Evolutionary conservation across 1,140 invertebrate species (phyloP), one percentile per base, ranked within the genome.

Genomic region (Battus philenor): DNA sequence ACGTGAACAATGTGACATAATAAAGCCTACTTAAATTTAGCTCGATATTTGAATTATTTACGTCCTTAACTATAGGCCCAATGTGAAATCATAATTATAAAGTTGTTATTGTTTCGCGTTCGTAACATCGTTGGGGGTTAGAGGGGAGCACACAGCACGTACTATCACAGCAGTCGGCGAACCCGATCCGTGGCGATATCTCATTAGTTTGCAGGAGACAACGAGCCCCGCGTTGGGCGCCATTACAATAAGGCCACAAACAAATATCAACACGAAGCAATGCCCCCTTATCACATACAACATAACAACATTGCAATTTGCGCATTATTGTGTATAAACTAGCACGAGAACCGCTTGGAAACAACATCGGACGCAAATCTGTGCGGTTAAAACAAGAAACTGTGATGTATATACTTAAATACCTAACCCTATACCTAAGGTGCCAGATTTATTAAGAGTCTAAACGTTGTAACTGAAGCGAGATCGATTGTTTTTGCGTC

Each of bases 221-320:
- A 32, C 48, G 50, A 67, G 66, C 64, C 68, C 63, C 62, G 48
- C 44, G 34, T 44, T 36, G 63, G 73, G 64, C 64, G 65, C 68
- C 72, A 60, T 54, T n/a, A 66, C 49, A 51, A 64, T 83, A 83
- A 83, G 79, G 79, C 79, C 77, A 84, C 80, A 69, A 81, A 80
- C 63, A 70, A 72, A 77, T 71, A 70, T 68, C 52, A 63, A 68
- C 57, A 57, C 58, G 65, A 75, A 77, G 69, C 73, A 46, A 61
- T 55, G 56, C 60, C 44, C 44, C 52, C 57, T 57, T 61, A 56
- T 39, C 38, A 58, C 36, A 18, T n/a, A 29, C 29, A 50, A 56
- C 41, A 49, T 60, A 54, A 68, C 50, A 60, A 59, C 53, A 55
- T 41, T 44, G 53, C 44, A 57, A 52, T 68, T 68, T 63, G 69